These are phyloP conservation scores for Lateolabrax maculatus DNA, from an alignment of 2,797 vertebrate genomes.

Conservation along the genomic window DNA sequence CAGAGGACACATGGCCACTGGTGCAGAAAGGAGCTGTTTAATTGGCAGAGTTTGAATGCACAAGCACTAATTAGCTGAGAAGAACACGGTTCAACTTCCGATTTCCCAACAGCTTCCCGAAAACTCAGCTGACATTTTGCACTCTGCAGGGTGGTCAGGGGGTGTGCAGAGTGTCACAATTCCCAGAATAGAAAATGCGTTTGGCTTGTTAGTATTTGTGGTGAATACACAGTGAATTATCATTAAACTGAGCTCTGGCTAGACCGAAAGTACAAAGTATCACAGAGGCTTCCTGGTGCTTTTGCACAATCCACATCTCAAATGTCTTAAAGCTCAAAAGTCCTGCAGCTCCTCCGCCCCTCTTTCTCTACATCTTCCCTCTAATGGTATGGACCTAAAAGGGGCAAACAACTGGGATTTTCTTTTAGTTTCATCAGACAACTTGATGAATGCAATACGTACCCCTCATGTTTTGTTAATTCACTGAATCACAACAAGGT, in stretches of 20 bases:
- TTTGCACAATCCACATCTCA: slow-evolving; percentile 29
- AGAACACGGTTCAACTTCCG: slow-evolving; percentile 58
- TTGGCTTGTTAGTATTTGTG: slow-evolving; percentile 62
- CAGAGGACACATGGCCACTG: slow-evolving; percentile 68
- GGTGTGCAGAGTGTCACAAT: slow-evolving; percentile 38
- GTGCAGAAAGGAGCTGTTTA: slow-evolving; percentile 78
- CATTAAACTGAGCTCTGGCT: slow-evolving; percentile 24
- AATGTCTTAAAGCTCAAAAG: background rate
- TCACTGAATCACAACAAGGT: background rate
- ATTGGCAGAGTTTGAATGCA: slow-evolving; percentile 78
- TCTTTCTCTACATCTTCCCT: background rate
- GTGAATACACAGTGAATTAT: slow-evolving; percentile 35
- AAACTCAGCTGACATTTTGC: slow-evolving; percentile 72
- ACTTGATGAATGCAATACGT: background rate
- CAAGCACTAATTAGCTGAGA: slow-evolving; percentile 73
- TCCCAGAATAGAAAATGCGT: slow-evolving; percentile 57
- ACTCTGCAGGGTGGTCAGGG: slow-evolving; percentile 65
- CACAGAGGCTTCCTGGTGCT: slow-evolving; percentile 6
- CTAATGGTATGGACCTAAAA: slow-evolving; percentile 9
- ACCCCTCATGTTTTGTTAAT: slow-evolving; percentile 21
- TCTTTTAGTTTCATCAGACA: background rate
- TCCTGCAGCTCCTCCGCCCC: background rate
- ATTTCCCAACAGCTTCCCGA: slow-evolving; percentile 64
- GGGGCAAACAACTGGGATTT: slow-evolving; percentile 12
- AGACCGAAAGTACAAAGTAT: slow-evolving; percentile 19